A percentile compares a stretch with the other conserved stretches of the same genome.
Conservation (phyloP, 2,113 vertebrate genomes). For the Anhinga rufa region DNA sequence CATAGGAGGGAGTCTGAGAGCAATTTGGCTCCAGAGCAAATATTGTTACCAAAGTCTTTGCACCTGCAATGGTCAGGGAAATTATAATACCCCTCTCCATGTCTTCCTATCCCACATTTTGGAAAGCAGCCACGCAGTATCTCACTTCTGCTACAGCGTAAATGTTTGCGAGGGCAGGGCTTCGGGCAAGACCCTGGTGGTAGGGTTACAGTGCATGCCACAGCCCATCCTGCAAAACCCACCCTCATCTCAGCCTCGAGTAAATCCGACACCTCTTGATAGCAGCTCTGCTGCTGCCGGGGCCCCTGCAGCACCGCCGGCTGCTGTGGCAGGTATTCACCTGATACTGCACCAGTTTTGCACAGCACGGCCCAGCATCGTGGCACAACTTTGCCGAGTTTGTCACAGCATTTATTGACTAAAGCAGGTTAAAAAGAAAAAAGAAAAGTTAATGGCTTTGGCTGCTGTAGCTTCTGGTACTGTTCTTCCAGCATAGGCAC, state of each 20-base stretch:
- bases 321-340: neutral
- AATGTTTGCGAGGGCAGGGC: neutral
- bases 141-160: neutral
- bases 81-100: neutral
- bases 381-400: accelerated
- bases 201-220: accelerated
- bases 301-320: neutral
- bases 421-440: neutral
- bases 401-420: neutral
- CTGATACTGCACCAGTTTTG: too few relatives aligned
- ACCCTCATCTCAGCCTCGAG: accelerated
- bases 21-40: conserved; percentile 47
- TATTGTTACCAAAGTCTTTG: neutral
- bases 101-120: neutral
- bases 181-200: neutral
- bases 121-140: neutral
- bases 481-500: neutral
- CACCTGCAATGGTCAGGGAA: conserved; percentile 5
- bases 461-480: neutral
- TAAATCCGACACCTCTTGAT: neutral
- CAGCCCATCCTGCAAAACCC: neutral
- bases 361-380: too few relatives aligned
- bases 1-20: neutral
- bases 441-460: neutral
- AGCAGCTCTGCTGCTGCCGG: neutral